A percentile compares a stretch with the other conserved stretches of the same genome.
Evolutionary conservation across 2,113 vertebrate species (phyloP).

Genomic region (Daphoenositta chrysoptera): DNA sequence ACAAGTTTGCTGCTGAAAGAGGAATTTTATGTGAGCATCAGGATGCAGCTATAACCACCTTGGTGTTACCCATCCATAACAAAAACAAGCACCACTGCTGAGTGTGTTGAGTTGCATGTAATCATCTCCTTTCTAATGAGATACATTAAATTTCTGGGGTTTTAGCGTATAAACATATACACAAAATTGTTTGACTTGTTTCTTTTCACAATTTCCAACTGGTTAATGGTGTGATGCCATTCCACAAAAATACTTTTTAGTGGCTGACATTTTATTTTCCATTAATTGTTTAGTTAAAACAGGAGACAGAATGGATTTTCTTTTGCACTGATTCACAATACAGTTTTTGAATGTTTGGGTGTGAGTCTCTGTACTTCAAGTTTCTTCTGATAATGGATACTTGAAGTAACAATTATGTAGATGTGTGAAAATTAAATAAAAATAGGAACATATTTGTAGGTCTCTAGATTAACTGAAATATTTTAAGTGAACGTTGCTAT

Average conservation of each 20-base stretch:
- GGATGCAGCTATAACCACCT: background rate
- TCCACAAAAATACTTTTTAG: background rate
- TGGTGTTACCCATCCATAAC: background rate
- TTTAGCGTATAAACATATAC: background rate
- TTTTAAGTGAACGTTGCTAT: background rate
- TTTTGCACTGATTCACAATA: background rate
- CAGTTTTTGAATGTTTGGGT: background rate
- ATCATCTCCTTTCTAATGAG: background rate
- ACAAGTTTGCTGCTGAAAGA: background rate
- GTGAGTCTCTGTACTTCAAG: background rate
- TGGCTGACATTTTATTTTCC: background rate
- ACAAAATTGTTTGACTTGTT: background rate
- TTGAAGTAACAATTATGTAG: background rate
- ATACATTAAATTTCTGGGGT: background rate
- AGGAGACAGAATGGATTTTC: background rate
- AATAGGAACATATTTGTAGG: background rate
- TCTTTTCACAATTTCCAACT: background rate
- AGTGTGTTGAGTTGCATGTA: background rate
- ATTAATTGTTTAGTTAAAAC: background rate
- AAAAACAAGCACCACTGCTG: background rate
- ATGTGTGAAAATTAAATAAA: background rate
- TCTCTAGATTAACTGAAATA: background rate
- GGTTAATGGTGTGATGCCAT: background rate
- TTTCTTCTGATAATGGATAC: background rate
- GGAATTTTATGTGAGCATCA: background rate